Evolutionary conservation across 2,888 invertebrate genomes (phyloP).

Genomic region (Oxytorus armatus): DNA sequence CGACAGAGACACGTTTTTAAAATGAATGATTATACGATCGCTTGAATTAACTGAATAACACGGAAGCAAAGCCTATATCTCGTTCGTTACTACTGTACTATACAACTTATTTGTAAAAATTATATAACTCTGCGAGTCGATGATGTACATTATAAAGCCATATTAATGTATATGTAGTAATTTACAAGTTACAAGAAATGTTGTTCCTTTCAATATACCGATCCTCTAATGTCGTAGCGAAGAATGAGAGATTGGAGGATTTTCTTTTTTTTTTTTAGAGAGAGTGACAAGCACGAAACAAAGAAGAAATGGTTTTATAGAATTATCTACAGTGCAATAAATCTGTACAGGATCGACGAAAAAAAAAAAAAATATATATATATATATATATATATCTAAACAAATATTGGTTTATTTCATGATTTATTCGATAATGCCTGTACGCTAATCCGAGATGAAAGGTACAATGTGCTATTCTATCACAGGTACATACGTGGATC

Average conservation of each 20-base stretch:
- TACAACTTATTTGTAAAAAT: slow-evolving; percentile 48
- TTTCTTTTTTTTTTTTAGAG: neutral
- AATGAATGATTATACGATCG: slow-evolving; percentile 12
- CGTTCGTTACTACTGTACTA: slow-evolving; percentile 52
- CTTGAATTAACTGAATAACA: slow-evolving; percentile 12
- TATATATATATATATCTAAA: slow-evolving; percentile 5
- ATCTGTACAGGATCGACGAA: slow-evolving; percentile 45
- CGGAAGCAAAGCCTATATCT: slow-evolving; percentile 10
- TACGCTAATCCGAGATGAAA: slow-evolving; percentile 68
- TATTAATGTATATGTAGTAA: slow-evolving; percentile 56
- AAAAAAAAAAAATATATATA: slow-evolving; percentile 15
- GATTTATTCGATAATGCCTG: slow-evolving; percentile 58
- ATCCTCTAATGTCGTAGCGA: slow-evolving; percentile 30
- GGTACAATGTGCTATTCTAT: slow-evolving; percentile 79
- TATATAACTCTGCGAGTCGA: slow-evolving; percentile 50
- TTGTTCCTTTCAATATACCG: too few relatives aligned
- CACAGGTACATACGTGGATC: slow-evolving; percentile 79
- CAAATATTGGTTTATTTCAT: slow-evolving; percentile 41
- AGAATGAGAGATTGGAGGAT: slow-evolving; percentile 26
- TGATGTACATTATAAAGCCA: slow-evolving; percentile 60
- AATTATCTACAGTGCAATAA: slow-evolving; percentile 58
- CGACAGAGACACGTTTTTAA: neutral
- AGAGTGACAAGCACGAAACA: slow-evolving; percentile 8
- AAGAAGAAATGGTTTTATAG: slow-evolving; percentile 44
- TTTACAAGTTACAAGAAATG: slow-evolving; percentile 23